phyloP scores from a whole-genome alignment of 2,888 invertebrate species.

The Pachliopta kotzebuea region DNA sequence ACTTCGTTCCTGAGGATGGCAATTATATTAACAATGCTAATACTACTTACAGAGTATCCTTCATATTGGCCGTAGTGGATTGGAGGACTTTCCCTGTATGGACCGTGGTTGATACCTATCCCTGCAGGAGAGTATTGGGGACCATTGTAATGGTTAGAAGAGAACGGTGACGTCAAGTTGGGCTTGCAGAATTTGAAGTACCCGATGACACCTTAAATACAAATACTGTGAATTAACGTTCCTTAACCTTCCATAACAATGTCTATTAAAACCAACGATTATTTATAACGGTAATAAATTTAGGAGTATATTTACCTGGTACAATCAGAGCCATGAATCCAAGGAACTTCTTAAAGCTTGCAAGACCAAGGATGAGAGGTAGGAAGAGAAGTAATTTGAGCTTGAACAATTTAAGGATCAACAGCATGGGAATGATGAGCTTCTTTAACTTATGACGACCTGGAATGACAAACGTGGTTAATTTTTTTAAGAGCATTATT shows the following conservation, averaged over 20 bases:
- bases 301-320: conserved; percentile 72
- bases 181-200: conserved; percentile 93
- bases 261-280: background rate
- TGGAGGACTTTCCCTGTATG: conserved; percentile 70
- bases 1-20: background rate
- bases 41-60: conserved; percentile 61
- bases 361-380: conserved; percentile 90
- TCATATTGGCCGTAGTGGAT: conserved; percentile 67
- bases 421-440: conserved; percentile 89
- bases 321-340: conserved; percentile 89
- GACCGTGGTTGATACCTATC: conserved; percentile 82
- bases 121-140: conserved; percentile 88
- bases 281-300: background rate
- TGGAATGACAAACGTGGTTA: conserved; percentile 54
- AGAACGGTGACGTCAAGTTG: conserved; percentile 79
- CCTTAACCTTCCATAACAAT: too few species aligned
- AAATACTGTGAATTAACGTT: too few species aligned
- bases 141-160: conserved; percentile 69
- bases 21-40: conserved; percentile 8
- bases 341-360: conserved; percentile 91
- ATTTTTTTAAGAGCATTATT: background rate
- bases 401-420: conserved; percentile 92
- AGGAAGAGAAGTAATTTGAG: conserved; percentile 89
- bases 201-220: conserved; percentile 84
- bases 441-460: conserved; percentile 91